These are phyloP conservation scores for Larimichthys crocea DNA, from an alignment of 2,113 vertebrate genomes.

Conservation along the genomic window DNA sequence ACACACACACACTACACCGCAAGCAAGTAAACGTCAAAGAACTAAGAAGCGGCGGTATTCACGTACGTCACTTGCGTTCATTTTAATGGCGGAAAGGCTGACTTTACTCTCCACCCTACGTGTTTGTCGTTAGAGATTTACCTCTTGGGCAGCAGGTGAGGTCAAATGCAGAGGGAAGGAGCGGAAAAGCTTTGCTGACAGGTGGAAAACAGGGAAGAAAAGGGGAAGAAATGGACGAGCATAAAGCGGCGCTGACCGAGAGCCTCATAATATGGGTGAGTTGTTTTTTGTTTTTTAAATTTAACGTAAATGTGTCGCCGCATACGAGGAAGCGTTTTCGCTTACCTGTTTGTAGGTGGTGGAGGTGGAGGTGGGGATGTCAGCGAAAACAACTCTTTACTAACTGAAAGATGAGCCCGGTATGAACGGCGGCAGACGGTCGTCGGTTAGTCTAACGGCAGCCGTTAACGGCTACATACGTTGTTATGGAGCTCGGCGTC, in stretches of 20 bases:
- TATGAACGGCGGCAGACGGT: too few species aligned
- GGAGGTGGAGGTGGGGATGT: neutral
- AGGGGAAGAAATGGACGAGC: conserved; percentile 78
- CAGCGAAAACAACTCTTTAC: too few species aligned
- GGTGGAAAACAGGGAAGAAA: conserved; percentile 64
- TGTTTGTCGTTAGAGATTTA: conserved; percentile 43
- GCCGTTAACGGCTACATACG: too few species aligned
- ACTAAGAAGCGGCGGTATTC: conserved; percentile 68
- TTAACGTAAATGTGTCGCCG: neutral
- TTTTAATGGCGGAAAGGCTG: conserved; percentile 10
- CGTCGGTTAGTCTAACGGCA: too few species aligned
- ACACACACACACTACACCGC: neutral
- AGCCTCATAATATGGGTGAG: conserved; percentile 89
- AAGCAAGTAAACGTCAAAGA: conserved; percentile 15
- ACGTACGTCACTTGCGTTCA: conserved; percentile 63
- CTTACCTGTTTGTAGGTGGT: conserved; percentile 73
- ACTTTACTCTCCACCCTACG: neutral
- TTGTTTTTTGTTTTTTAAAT: conserved; percentile 6
- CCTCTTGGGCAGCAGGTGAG: conserved; percentile 82
- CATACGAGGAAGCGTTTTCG: neutral
- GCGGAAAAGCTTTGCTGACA: conserved; percentile 77
- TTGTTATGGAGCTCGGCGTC: too few species aligned
- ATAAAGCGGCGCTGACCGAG: conserved; percentile 80
- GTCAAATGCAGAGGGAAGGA: conserved; percentile 75
- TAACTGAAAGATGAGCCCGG: too few species aligned